phyloP scores from a whole-genome alignment of 2,797 vertebrate genomes.

The Sardinella longiceps region DNA sequence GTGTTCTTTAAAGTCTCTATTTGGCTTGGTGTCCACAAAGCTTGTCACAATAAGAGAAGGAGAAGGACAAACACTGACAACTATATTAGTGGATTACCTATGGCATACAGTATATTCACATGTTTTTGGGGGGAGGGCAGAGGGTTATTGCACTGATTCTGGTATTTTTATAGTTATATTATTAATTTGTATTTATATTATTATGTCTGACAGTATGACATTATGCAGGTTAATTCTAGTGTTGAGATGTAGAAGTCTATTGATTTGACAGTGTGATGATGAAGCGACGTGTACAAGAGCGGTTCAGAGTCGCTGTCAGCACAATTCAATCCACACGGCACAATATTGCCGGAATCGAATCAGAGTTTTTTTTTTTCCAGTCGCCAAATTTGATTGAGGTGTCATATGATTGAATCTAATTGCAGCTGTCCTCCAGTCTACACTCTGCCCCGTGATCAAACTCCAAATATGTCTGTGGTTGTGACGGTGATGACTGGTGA shows the following conservation, averaged over 20 bases:
- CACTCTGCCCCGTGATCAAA: constrained; percentile 1
- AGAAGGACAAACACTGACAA: no score
- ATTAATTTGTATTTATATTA: neutral
- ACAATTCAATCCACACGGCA: neutral
- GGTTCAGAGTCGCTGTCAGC: neutral
- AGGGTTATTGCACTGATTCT: neutral
- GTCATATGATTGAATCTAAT: constrained; percentile 3
- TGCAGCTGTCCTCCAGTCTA: neutral
- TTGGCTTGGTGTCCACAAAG: no score
- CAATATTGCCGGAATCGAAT: neutral
- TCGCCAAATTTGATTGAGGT: neutral
- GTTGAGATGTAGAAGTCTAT: neutral
- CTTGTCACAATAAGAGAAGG: neutral
- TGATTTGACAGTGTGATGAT: constrained; percentile 3
- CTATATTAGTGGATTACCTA: neutral
- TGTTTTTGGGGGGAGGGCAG: neutral
- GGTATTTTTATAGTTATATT: neutral
- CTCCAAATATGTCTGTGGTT: neutral
- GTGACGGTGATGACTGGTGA: neutral
- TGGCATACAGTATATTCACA: neutral
- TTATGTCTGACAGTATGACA: neutral
- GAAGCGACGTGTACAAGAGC: neutral
- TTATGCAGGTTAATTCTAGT: neutral
- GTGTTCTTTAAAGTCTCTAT: no score
- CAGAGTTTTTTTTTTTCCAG: neutral